Conservation (phyloP, 35 echinoderm and acorn worm species). For the Heliocidaris erythrogramma region DNA sequence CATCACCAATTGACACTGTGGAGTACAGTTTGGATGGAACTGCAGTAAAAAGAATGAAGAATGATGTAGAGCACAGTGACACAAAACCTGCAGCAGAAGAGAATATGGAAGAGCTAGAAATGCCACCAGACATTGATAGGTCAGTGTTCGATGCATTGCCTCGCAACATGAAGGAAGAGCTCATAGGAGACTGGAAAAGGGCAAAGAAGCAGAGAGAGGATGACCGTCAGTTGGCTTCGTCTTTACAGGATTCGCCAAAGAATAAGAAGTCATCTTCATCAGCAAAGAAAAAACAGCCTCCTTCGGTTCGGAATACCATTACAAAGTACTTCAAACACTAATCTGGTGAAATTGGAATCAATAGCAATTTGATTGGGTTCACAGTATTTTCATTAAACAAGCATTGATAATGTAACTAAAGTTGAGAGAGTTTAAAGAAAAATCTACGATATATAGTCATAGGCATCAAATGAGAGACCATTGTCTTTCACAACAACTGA, state of each 20-base stretch:
- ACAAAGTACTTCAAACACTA: conserved; percentile 43
- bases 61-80: background rate
- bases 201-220: background rate
- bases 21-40: background rate
- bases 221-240: background rate
- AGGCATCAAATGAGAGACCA: too few relatives aligned
- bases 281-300: conserved; percentile 15
- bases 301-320: background rate
- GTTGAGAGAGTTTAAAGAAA: too few relatives aligned
- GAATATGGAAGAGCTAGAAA: background rate
- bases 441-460: too few relatives aligned
- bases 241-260: background rate
- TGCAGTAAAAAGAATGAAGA: background rate
- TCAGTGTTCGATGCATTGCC: conserved; percentile 65
- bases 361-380: too few relatives aligned
- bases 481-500: too few relatives aligned
- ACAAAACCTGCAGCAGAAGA: background rate
- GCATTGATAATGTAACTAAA: too few relatives aligned
- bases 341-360: background rate
- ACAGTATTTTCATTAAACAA: too few relatives aligned
- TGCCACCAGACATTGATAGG: conserved; percentile 60
- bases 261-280: background rate
- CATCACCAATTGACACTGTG: background rate
- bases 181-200: conserved; percentile 69
- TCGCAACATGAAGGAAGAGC: conserved; percentile 61